Evolutionary conservation across 2,113 vertebrate genomes (phyloP), one percentile per base, ranked within the genome.

Genomic region (Stictonetta naevosa): DNA sequence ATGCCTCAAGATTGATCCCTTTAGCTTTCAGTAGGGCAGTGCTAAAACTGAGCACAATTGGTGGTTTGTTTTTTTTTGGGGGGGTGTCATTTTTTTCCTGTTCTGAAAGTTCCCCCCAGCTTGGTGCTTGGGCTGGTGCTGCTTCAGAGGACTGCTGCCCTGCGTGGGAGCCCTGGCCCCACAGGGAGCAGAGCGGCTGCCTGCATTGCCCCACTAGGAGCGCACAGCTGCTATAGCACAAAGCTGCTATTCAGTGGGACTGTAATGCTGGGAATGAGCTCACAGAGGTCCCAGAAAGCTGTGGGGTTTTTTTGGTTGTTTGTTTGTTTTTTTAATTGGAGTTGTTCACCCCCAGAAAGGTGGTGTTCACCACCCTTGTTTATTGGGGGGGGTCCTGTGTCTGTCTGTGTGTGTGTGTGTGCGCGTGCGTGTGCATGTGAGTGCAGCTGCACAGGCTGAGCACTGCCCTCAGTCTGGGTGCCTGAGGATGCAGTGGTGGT

Each of bases 211-310:
- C 69, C 5, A 13, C 21, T 6, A 3, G 79, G 90, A 20, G 52
- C 68, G 95, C 95, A 96, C 93, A 96, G 95, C 84, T 36, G 67
- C 84, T 1, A 75, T 87, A 20, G 52, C 68, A 96, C 95, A 96
- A 95, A 96, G 95, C 84, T 36, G 67, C 85, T 1, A 86, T 96
- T 96, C 52, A 96, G 68, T 73, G 86, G 87, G 14, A 18, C 0
- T 1, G 34, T 17, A 0, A 0, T 76, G 93, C 60, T 13, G 42
- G 90, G 62, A 71, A 79, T 56, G 80, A 71, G 90, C 74, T 53
- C 16, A 4, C 6, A 4, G 86, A 82, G 87, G 95, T 69, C 83
- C n/a, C 8, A 29, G 59, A 63, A 64, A 90, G 83, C 86, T 92
- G n/a, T n/a, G n/a, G n/a, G n/a, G n/a, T n/a, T n/a, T n/a, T n/a